Conservation (phyloP, 2,888 invertebrate species). For the Tribolium freemani region DNA sequence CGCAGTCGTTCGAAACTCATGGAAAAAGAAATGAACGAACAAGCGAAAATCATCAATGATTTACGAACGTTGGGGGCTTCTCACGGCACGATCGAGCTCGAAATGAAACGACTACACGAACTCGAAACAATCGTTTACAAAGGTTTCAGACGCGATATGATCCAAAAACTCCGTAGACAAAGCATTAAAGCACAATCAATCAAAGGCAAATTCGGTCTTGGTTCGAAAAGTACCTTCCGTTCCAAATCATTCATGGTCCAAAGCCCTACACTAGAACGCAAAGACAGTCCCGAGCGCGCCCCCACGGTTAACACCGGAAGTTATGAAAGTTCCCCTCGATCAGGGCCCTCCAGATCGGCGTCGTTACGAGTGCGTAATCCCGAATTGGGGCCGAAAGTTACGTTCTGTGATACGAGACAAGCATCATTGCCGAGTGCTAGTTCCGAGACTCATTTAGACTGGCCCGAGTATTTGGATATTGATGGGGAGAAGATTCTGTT, state of each 20-base stretch:
- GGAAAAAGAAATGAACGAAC: conserved; percentile 98
- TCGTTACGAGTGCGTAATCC: conserved; percentile 74
- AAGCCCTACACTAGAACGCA: conserved; percentile 76
- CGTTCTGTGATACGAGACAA: conserved; percentile 77
- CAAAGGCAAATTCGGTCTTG: conserved; percentile 83
- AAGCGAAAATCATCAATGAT: conserved; percentile 95
- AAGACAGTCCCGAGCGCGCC: conserved; percentile 56
- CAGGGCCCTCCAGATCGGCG: conserved; percentile 80
- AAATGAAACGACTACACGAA: conserved; percentile 92
- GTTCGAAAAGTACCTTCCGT: conserved; percentile 76
- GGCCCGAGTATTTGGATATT: conserved; percentile 75
- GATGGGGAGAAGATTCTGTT: conserved; percentile 77
- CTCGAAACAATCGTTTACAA: conserved; percentile 95
- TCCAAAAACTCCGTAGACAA: conserved; percentile 89
- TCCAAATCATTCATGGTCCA: conserved; percentile 84
- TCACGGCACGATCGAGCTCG: conserved; percentile 91
- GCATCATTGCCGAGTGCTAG: conserved; percentile 84
- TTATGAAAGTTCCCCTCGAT: conserved; percentile 81
- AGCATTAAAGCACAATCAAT: conserved; percentile 84
- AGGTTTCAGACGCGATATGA: conserved; percentile 93
- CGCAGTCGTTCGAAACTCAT: conserved; percentile 91
- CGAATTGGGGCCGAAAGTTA: conserved; percentile 71
- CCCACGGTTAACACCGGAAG: conserved; percentile 70
- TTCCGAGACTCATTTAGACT: conserved; percentile 73
- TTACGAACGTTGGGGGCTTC: conserved; percentile 78